These are phyloP conservation scores for Agrochola lota DNA, from an alignment of 2,888 invertebrate genomes.

Conservation along the genomic window DNA sequence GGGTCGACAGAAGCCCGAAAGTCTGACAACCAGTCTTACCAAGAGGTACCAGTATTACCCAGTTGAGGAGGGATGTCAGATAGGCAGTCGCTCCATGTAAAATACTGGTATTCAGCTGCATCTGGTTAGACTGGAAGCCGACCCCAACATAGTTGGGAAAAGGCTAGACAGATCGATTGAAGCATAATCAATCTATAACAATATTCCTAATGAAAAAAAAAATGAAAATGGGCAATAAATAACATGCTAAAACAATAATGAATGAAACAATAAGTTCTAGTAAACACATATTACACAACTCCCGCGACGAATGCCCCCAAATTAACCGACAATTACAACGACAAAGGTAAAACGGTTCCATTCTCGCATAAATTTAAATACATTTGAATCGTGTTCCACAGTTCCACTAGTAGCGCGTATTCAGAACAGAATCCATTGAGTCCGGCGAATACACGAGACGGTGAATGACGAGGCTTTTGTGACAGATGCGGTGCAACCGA, in stretches of 20 bases:
- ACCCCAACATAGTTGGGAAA: no score
- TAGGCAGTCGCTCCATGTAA: no score
- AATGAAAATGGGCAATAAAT: no score
- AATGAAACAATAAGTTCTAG: slow-evolving; percentile 34
- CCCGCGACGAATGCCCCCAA: slow-evolving; percentile 40
- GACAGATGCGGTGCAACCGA: slow-evolving; percentile 72
- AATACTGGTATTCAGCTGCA: no score
- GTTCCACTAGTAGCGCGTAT: slow-evolving; percentile 47
- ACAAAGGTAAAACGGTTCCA: slow-evolving; percentile 51
- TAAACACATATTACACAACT: slow-evolving; percentile 14
- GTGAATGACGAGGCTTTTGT: slow-evolving; percentile 68
- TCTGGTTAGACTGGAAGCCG: no score
- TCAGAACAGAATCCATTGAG: slow-evolving; percentile 53
- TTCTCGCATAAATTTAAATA: slow-evolving; percentile 59
- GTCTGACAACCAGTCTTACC: no score
- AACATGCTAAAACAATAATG: not conserved
- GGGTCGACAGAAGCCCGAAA: no score
- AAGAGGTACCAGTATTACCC: no score
- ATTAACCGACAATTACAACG: slow-evolving; percentile 60
- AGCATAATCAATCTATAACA: no score
- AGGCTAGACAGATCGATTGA: no score
- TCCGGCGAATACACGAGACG: slow-evolving; percentile 28
- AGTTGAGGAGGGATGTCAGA: no score
- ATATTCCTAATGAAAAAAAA: no score
- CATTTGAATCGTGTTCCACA: slow-evolving; percentile 46